Percentiles rank a stretch among this genome's conserved stretches.
phyloP scores from a whole-genome alignment of 1,140 invertebrate species.

The Prorops nasuta region DNA sequence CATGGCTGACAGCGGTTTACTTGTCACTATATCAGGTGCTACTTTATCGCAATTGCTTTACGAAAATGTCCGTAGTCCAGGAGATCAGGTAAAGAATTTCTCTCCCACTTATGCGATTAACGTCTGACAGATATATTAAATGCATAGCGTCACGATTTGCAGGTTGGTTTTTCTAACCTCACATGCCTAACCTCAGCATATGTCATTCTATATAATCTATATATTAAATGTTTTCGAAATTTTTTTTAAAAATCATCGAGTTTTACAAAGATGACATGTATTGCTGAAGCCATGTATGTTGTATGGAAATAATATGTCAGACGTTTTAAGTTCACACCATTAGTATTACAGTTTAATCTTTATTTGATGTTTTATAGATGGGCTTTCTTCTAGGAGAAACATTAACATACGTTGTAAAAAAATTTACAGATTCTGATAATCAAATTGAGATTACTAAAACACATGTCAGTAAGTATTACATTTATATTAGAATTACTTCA shows the following conservation, averaged over 20 bases:
- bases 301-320: too few species aligned
- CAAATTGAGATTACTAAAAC: conserved; percentile 59
- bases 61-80: conserved; percentile 61
- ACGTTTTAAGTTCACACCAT: too few species aligned
- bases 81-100: conserved; percentile 60
- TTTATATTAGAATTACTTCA: neutral
- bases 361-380: conserved; percentile 58
- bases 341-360: too few species aligned
- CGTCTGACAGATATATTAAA: neutral
- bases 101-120: neutral
- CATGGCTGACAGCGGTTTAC: conserved; percentile 45
- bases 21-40: conserved; percentile 56
- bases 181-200: too few species aligned
- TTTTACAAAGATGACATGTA: too few species aligned
- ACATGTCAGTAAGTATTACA: conserved; percentile 55
- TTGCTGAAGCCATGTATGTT: too few species aligned
- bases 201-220: neutral
- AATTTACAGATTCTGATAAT: conserved; percentile 65
- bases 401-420: conserved; percentile 61
- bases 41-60: conserved; percentile 64
- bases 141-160: neutral
- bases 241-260: too few species aligned
- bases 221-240: too few species aligned
- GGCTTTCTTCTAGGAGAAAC: conserved; percentile 66
- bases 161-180: neutral